Evolutionary conservation across 1,140 invertebrate genomes (phyloP).

Genomic region (Bombus haemorrhoidalis): DNA sequence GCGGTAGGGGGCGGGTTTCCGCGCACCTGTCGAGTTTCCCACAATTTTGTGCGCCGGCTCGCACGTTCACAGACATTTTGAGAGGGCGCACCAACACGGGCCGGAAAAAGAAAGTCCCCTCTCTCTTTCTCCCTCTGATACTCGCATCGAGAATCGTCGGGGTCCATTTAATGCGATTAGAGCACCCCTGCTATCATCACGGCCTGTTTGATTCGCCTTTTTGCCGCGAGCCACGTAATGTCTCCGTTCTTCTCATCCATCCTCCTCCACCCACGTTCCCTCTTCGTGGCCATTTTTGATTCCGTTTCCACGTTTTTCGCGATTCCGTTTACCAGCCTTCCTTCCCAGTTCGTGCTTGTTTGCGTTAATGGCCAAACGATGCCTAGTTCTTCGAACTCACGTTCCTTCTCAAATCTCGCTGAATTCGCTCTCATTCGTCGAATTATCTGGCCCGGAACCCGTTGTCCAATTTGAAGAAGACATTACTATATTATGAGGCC

Average conservation of each 20-base stretch:
- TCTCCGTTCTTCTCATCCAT: constrained; percentile 45
- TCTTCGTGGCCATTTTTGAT: neutral
- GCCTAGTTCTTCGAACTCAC: constrained; percentile 19
- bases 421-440: constrained; percentile 24
- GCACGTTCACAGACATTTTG: constrained; percentile 64
- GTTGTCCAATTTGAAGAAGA: too few species aligned
- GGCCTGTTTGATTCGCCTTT: constrained; percentile 67
- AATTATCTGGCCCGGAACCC: neutral
- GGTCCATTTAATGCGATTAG: constrained; percentile 70
- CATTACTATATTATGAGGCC: too few species aligned
- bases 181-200: constrained; percentile 62
- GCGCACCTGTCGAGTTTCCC: constrained; percentile 68
- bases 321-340: neutral
- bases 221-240: constrained; percentile 59
- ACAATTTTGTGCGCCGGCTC: constrained; percentile 60
- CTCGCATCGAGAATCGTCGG: constrained; percentile 58
- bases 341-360: constrained; percentile 23
- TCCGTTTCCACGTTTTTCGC: neutral
- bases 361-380: constrained; percentile 55
- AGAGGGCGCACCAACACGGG: constrained; percentile 23
- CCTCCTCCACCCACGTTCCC: neutral
- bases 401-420: constrained; percentile 39
- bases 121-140: neutral
- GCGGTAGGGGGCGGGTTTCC: constrained; percentile 30
- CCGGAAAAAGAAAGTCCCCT: constrained; percentile 30